Evolutionary conservation across 1,140 invertebrate genomes (phyloP).

Genomic region (Drosophila sp.): DNA sequence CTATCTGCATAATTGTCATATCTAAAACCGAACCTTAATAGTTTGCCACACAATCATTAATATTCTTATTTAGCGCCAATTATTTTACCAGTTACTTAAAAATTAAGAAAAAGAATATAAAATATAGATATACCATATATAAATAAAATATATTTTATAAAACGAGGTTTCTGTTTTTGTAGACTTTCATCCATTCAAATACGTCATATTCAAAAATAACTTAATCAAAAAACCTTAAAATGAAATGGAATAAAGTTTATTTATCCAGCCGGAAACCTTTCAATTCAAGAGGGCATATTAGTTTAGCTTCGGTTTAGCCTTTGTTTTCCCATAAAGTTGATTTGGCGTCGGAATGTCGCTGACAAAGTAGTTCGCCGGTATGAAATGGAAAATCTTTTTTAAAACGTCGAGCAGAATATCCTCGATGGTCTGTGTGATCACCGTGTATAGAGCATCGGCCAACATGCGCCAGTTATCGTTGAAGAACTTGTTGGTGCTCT

Average conservation of each 20-base stretch:
- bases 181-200: too few species aligned
- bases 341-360: constrained; percentile 85
- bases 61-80: too few species aligned
- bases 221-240: neutral
- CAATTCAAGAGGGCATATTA: constrained; percentile 3
- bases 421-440: constrained; percentile 88
- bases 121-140: too few species aligned
- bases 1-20: too few species aligned
- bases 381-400: constrained; percentile 87
- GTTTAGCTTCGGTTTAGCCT: constrained; percentile 48
- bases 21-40: too few species aligned
- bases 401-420: constrained; percentile 88
- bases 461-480: constrained; percentile 89
- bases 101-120: too few species aligned
- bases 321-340: constrained; percentile 72
- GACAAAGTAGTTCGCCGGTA: constrained; percentile 88
- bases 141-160: too few species aligned
- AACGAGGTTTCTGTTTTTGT: too few species aligned
- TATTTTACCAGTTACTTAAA: too few species aligned
- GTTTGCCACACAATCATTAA: too few species aligned
- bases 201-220: too few species aligned
- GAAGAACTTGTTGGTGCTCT: constrained; percentile 89
- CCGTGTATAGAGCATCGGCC: constrained; percentile 87
- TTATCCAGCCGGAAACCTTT: constrained; percentile 4
- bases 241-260: neutral